Percentiles rank a stretch among this genome's conserved stretches.
These are phyloP conservation scores for Plagiodera versicolora DNA, from an alignment of 2,888 invertebrate species.

Conservation along the genomic window DNA sequence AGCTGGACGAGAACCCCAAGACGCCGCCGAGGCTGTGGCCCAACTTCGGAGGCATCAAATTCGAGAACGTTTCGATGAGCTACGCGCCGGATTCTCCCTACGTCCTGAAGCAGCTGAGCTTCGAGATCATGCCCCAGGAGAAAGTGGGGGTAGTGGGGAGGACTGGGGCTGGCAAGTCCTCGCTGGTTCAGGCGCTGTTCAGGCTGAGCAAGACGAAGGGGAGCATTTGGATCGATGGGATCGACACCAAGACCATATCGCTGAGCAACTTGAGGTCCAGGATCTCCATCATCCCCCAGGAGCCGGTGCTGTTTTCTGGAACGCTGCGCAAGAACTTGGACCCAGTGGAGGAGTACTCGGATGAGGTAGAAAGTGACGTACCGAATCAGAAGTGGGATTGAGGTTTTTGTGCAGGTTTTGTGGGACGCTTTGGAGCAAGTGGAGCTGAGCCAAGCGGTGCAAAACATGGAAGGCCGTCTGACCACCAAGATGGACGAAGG, in stretches of 20 bases:
- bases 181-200: slow-evolving; percentile 75
- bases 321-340: slow-evolving; percentile 86
- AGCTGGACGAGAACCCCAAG: slow-evolving; percentile 44
- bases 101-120: slow-evolving; percentile 71
- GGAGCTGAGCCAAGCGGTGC: slow-evolving; percentile 65
- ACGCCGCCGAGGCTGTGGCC: slow-evolving; percentile 73
- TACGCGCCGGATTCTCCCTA: slow-evolving; percentile 71
- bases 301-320: slow-evolving; percentile 83
- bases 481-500: slow-evolving; percentile 75
- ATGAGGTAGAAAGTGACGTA: slow-evolving; percentile 57
- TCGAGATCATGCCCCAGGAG: slow-evolving; percentile 67
- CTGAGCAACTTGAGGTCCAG: slow-evolving; percentile 65
- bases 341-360: slow-evolving; percentile 80
- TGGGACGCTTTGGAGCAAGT: slow-evolving; percentile 84
- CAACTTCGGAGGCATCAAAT: slow-evolving; percentile 66
- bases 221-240: slow-evolving; percentile 75
- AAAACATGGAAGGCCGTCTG: slow-evolving; percentile 59
- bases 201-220: slow-evolving; percentile 79
- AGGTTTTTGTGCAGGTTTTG: slow-evolving; percentile 52
- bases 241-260: slow-evolving; percentile 69
- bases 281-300: slow-evolving; percentile 84
- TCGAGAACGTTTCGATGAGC: slow-evolving; percentile 68
- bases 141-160: slow-evolving; percentile 79
- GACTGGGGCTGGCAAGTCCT: slow-evolving; percentile 82
- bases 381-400: not conserved